Base-by-base conservation (phyloP, 2,797 vertebrate genomes). In the Nyctibius grandis region DNA sequence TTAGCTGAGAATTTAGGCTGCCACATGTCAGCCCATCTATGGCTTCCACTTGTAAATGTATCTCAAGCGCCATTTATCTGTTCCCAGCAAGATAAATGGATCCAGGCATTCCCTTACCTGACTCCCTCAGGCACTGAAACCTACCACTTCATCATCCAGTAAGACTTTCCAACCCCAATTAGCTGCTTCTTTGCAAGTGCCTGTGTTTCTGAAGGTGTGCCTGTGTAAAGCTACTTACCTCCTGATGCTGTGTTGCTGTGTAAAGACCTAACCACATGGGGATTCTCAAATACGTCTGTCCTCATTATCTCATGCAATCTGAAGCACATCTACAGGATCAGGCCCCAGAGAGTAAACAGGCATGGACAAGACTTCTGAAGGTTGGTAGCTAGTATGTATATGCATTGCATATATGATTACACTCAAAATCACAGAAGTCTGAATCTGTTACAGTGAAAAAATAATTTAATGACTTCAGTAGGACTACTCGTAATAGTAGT, bases 1-100 rank as follows among this genome's bases (percentile, higher is more conserved):
- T 33, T 64, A 57, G 4, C 20, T 68, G 54, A 44, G 56, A 64
- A 85, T 77, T 80, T 51, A n/a, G 6, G 1, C 59, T 85, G 22
- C 48, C 28, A 34, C 5, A 31, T 0, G 0, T 48, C 16, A 68
- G 15, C 10, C 21, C 3, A 3, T 29, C 65, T 44, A 5, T 18
- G 15, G 6, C 34, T 81, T 93, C 61, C 33, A 21, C 28, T 64
- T 57, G 29, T 75, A 78, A 75, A 45, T 25, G 1, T 57, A n/a
- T 42, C 45, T 85, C 47, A 50, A 73, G 13, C 4, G 61, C 18
- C 23, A 44, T 57, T 81, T 89, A 29, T 75, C 53, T 76, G 14
- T 48, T 89, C 57, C 28, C 15, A 61, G 19, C 4, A 85, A 59
- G 34, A 59, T 61, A 60, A 75, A 73, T 47, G 13, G 29, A 54